Conservation (phyloP, 2,113 vertebrate species). For the Podarcis cretensis region DNA sequence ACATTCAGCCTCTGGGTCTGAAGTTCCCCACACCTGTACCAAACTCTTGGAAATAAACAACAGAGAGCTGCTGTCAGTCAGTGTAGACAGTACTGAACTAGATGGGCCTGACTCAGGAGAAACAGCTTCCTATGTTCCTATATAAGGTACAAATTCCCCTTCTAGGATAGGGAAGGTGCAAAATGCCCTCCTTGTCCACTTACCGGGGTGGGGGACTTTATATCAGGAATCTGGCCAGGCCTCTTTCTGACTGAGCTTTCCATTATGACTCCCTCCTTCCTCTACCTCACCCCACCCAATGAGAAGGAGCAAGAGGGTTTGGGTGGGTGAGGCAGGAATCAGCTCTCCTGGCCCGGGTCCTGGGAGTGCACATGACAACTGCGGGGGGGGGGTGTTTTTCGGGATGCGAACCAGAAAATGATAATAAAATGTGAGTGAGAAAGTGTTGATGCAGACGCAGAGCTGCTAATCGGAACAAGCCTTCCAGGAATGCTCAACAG, state of each 20-base stretch:
- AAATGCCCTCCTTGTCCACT: background rate
- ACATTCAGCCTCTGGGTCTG: too few relatives aligned
- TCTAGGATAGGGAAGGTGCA: background rate
- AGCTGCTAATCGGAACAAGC: constrained; percentile 49
- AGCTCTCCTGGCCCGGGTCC: background rate
- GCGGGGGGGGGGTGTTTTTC: constrained; percentile 29
- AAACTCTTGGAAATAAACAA: too few relatives aligned
- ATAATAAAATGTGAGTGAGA: constrained; percentile 55
- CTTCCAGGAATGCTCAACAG: constrained; percentile 24
- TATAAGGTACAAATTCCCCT: background rate
- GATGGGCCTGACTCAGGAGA: too few relatives aligned
- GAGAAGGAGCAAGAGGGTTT: background rate
- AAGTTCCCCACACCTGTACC: too few relatives aligned
- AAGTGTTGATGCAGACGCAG: constrained; percentile 49
- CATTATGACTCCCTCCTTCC: background rate
- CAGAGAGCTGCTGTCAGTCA: too few relatives aligned
- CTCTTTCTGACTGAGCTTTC: background rate
- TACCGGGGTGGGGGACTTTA: background rate
- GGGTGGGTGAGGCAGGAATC: background rate
- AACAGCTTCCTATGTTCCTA: too few relatives aligned
- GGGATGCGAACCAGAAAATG: constrained; percentile 46
- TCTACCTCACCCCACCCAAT: background rate
- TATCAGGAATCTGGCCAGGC: background rate
- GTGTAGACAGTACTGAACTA: too few relatives aligned
- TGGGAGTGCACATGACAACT: constrained; percentile 24